Percentiles rank a stretch among this genome's conserved stretches.
Conservation (phyloP, 2,797 vertebrate species). For the Macrochelys suwanniensis region DNA sequence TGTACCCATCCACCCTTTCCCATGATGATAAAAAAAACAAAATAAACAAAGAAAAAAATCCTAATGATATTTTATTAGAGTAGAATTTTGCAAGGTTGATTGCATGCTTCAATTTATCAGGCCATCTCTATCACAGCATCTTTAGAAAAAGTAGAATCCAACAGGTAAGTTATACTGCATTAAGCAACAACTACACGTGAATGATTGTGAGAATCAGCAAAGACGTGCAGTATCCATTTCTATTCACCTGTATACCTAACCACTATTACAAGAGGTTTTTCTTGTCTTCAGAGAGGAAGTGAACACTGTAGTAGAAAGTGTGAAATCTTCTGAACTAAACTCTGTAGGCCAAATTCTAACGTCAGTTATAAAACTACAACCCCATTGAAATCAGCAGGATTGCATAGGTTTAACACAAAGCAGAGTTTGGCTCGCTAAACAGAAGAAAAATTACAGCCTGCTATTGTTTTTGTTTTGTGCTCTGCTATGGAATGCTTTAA, state of each 20-base stretch:
- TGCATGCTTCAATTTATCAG: neutral
- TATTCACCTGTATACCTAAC: neutral
- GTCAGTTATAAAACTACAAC: neutral
- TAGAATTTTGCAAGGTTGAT: neutral
- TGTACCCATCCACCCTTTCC: neutral
- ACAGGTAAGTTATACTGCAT: neutral
- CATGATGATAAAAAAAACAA: neutral
- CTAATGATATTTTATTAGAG: neutral
- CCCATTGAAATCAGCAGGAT: slow-evolving; percentile 36
- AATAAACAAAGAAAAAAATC: neutral
- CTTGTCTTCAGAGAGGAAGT: neutral
- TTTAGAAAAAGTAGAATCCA: neutral
- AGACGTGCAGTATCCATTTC: neutral
- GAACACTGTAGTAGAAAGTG: neutral
- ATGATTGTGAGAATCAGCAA: neutral
- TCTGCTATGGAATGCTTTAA: neutral
- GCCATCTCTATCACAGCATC: neutral
- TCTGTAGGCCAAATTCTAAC: neutral
- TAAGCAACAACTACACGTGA: neutral
- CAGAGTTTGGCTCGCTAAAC: slow-evolving; percentile 39
- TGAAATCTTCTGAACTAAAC: neutral
- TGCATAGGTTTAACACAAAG: neutral
- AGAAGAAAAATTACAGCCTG: neutral
- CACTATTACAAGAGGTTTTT: neutral
- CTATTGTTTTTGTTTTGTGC: neutral